Evolutionary conservation across 2,113 vertebrate species (phyloP).

Genomic region (Chloropsis hardwickii): DNA sequence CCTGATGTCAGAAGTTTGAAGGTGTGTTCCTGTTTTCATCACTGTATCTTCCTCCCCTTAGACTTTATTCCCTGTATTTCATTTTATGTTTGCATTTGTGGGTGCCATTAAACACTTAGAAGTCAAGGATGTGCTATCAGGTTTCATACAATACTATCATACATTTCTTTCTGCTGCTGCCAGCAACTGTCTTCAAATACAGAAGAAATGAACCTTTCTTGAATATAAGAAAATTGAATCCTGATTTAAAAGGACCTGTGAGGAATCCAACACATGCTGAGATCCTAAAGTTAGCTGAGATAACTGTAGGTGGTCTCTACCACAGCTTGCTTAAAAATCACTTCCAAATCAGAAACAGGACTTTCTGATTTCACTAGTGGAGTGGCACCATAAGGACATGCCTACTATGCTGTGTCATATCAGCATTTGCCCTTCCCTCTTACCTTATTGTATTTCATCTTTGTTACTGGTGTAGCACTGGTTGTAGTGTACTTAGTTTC

Average conservation of each 20-base stretch:
- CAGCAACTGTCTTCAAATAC: not conserved
- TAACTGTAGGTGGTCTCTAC: not conserved
- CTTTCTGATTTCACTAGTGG: not conserved
- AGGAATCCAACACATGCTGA: not conserved
- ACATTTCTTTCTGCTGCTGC: not conserved
- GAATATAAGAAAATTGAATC: not conserved
- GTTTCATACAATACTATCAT: not conserved
- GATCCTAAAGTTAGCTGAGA: not conserved
- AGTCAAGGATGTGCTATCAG: not conserved
- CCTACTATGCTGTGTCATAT: not conserved
- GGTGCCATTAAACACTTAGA: not conserved
- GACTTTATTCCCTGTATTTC: not conserved
- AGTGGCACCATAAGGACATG: not conserved
- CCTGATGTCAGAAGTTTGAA: not conserved
- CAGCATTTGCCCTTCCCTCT: not conserved
- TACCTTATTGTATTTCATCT: not conserved
- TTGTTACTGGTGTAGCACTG: not conserved
- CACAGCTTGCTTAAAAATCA: not conserved
- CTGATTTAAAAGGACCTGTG: not conserved
- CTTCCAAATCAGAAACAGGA: not conserved
- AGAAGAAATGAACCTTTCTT: not conserved
- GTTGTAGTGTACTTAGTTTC: not conserved
- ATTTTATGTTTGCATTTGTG: not conserved
- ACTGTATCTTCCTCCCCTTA: not conserved
- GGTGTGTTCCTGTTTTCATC: not conserved